phyloP scores from a whole-genome alignment of 2,888 invertebrate genomes.

The Lamproptera curius region DNA sequence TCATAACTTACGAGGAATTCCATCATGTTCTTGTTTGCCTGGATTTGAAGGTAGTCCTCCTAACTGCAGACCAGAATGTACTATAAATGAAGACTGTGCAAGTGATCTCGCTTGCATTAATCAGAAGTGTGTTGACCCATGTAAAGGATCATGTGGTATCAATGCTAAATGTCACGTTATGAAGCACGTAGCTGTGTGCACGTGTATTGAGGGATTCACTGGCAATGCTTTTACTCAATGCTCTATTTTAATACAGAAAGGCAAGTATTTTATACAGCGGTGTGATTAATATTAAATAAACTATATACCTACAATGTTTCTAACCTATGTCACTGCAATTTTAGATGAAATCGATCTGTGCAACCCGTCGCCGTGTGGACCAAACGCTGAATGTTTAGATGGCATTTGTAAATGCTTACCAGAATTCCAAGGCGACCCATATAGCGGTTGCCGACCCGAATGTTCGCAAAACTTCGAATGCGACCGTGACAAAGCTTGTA shows the following conservation, averaged over 20 bases:
- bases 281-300: too few relatives aligned
- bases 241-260: constrained; percentile 51
- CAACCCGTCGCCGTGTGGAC: constrained; percentile 82
- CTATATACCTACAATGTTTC: too few relatives aligned
- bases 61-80: constrained; percentile 83
- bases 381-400: constrained; percentile 83
- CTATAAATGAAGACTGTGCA: constrained; percentile 82
- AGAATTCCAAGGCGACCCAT: constrained; percentile 88
- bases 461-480: constrained; percentile 88
- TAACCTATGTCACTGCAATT: constrained; percentile 25
- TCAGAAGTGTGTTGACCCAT: constrained; percentile 82
- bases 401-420: constrained; percentile 84
- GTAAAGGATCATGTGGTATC: constrained; percentile 83
- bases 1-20: constrained; percentile 70
- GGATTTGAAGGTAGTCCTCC: constrained; percentile 82
- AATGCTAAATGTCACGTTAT: constrained; percentile 78
- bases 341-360: constrained; percentile 79
- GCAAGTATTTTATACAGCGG: constrained; percentile 32
- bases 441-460: constrained; percentile 86
- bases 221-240: constrained; percentile 82
- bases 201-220: constrained; percentile 75
- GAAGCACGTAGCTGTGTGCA: constrained; percentile 81
- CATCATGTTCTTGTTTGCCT: constrained; percentile 80
- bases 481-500: constrained; percentile 82
- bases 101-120: constrained; percentile 82